Percentiles rank a stretch among this genome's conserved stretches.
Conservation (phyloP, 2,888 invertebrate genomes). For the Prenolepis imparis region DNA sequence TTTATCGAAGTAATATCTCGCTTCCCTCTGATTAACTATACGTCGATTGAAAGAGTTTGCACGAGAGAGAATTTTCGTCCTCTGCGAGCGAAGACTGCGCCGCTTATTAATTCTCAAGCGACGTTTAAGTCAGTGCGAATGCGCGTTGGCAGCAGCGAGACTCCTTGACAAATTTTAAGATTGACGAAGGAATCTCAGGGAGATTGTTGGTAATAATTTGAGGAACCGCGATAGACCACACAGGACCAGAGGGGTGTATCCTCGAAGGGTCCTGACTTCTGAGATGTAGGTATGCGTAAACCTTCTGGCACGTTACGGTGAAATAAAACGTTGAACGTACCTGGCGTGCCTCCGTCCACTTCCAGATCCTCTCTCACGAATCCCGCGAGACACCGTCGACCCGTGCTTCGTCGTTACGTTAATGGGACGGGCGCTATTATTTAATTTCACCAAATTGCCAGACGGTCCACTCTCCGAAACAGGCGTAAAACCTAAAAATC, state of each 20-base stretch:
- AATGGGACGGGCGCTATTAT: slow-evolving; percentile 77
- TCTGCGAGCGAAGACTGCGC: slow-evolving; percentile 11
- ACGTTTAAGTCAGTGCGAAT: slow-evolving; percentile 42
- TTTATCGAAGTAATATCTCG: slow-evolving; percentile 12
- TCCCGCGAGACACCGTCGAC: slow-evolving; percentile 70
- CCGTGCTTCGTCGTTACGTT: slow-evolving; percentile 71
- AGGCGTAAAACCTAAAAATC: slow-evolving; percentile 75
- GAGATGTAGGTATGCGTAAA: slow-evolving; percentile 71
- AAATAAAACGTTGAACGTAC: slow-evolving; percentile 76
- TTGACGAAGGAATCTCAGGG: slow-evolving; percentile 71
- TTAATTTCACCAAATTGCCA: slow-evolving; percentile 76
- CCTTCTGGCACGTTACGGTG: slow-evolving; percentile 78
- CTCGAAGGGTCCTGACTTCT: slow-evolving; percentile 70
- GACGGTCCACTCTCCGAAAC: slow-evolving; percentile 63
- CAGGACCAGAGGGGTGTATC: slow-evolving; percentile 71
- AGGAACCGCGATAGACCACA: slow-evolving; percentile 73
- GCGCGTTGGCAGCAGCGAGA: slow-evolving; percentile 34
- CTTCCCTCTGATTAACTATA: slow-evolving; percentile 41
- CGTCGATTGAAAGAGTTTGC: slow-evolving; percentile 32
- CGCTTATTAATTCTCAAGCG: slow-evolving; percentile 51
- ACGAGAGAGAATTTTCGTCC: slow-evolving; percentile 29
- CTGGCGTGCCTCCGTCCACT: slow-evolving; percentile 72
- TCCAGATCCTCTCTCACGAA: slow-evolving; percentile 62
- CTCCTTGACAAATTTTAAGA: slow-evolving; percentile 73
- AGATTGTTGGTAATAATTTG: slow-evolving; percentile 74